Evolutionary conservation across 2,888 invertebrate genomes (phyloP).

Genomic region (Penaeus monodon): DNA sequence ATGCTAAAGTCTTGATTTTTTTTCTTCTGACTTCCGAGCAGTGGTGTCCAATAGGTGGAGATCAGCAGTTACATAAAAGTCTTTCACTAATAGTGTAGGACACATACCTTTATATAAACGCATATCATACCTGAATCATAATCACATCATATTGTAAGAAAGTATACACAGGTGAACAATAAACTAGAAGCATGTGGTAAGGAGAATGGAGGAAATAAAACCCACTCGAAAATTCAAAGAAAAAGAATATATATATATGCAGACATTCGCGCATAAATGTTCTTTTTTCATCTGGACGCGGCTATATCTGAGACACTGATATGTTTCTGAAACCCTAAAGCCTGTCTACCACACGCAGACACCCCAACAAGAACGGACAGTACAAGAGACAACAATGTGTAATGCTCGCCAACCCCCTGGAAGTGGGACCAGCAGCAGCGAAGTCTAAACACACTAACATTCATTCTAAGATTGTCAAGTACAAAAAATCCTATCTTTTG

Average conservation of each 20-base stretch:
- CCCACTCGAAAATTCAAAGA: background rate
- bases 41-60: no score
- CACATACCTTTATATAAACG: background rate
- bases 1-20: no score
- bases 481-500: conserved; percentile 46
- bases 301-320: conserved; percentile 42
- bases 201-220: no score
- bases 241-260: conserved; percentile 33
- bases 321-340: conserved; percentile 48
- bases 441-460: conserved; percentile 26
- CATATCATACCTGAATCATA: conserved; percentile 9
- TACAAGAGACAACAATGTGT: conserved; percentile 44
- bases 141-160: conserved; percentile 7
- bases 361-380: conserved; percentile 46
- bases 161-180: conserved; percentile 14
- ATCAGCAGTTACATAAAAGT: no score
- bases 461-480: conserved; percentile 45
- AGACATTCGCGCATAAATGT: conserved; percentile 42
- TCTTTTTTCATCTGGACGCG: conserved; percentile 20
- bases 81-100: no score
- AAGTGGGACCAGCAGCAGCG: conserved; percentile 4
- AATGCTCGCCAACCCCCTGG: background rate
- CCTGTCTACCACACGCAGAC: conserved; percentile 45
- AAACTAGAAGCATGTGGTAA: conserved; percentile 5
- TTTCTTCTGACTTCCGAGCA: no score